These are phyloP conservation scores for Dendroctonus ponderosae DNA, from an alignment of 1,140 invertebrate species.

Conservation along the genomic window DNA sequence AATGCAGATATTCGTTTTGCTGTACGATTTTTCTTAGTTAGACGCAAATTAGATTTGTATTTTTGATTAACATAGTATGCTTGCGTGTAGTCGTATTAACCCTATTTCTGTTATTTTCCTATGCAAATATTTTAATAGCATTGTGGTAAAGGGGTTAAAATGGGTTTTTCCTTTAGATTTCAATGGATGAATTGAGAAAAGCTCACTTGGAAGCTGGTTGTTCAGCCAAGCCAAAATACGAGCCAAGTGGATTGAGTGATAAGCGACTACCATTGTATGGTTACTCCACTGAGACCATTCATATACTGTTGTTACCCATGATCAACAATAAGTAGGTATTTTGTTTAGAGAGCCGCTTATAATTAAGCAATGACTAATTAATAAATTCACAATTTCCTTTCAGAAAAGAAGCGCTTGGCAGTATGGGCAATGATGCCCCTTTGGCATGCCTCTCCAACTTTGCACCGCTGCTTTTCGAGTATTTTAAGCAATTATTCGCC, in stretches of 20 bases:
- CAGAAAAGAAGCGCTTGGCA: conserved; percentile 97
- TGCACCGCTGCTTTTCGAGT: conserved; percentile 93
- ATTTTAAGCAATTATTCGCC: conserved; percentile 99
- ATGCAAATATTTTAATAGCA: too few species aligned
- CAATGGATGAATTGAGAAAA: conserved; percentile 65
- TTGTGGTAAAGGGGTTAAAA: too few species aligned
- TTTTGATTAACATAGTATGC: too few species aligned
- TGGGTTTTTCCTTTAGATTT: conserved; percentile 55
- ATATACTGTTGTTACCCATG: conserved; percentile 93
- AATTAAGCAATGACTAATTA: too few species aligned
- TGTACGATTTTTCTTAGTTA: too few species aligned
- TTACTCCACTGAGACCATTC: conserved; percentile 94
- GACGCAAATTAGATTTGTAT: too few species aligned
- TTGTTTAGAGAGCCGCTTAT: not conserved
- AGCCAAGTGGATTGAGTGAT: conserved; percentile 68
- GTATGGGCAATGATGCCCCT: conserved; percentile 99
- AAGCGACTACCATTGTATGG: conserved; percentile 86
- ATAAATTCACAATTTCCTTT: conserved; percentile 36
- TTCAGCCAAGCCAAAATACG: conserved; percentile 52
- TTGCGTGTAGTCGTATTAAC: too few species aligned
- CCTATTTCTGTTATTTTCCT: too few species aligned
- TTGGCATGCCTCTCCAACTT: conserved; percentile 93
- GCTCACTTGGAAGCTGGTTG: conserved; percentile 52
- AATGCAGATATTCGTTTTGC: too few species aligned
- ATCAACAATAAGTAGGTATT: conserved; percentile 85